Evolutionary conservation across 2,113 vertebrate species (phyloP), one percentile per base, ranked within the genome.

Genomic region (Strix aluco): DNA sequence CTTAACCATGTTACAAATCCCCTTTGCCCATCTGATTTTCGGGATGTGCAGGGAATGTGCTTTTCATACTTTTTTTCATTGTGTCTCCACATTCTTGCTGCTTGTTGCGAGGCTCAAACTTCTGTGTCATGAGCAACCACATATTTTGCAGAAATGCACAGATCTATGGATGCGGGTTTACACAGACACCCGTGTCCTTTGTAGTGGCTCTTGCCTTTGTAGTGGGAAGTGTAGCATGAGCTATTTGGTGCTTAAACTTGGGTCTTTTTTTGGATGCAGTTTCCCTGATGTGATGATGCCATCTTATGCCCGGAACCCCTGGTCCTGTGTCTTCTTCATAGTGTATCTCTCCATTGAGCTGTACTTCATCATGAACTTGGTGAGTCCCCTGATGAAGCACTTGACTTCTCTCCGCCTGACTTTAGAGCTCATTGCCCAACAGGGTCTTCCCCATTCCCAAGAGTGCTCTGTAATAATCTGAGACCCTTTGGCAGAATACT

Each of bases 271-370:
- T 6, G 61, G 4, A 5, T 72, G 25, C 96, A 99, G 99, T 92
- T 99, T 99, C 92, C 99, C 99, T 59, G 99, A 99, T 44, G 99
- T 99, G 91, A 99, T 99, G 99, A 99, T 99, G 99, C 99, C 99
- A 0, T 98, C 99, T 5, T 99, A 99, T 54, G 98, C 99, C 40
- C 99, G 98, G 92, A 99, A 98, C 93, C 98, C 98, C 72, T 99
- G 99, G 99, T 99, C 99, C 86, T 99, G 99, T 77, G 95, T 99
- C 78, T 99, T 99, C 98, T 99, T 99, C 97, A 99, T 99, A 3
- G 99, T 99, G 91, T 99, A 99, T 96, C 99, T 99, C 88, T 99
- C 99, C 98, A 99, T 99, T 47, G 99, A 99, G 96, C 99, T 99
- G 15, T 99, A 99, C 98, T 99, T 99, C 98, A 98, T 99, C 98